Percentiles rank a stretch among this genome's conserved stretches.
phyloP scores from a whole-genome alignment of 2,113 vertebrate species.

The Phoenicopterus ruber region DNA sequence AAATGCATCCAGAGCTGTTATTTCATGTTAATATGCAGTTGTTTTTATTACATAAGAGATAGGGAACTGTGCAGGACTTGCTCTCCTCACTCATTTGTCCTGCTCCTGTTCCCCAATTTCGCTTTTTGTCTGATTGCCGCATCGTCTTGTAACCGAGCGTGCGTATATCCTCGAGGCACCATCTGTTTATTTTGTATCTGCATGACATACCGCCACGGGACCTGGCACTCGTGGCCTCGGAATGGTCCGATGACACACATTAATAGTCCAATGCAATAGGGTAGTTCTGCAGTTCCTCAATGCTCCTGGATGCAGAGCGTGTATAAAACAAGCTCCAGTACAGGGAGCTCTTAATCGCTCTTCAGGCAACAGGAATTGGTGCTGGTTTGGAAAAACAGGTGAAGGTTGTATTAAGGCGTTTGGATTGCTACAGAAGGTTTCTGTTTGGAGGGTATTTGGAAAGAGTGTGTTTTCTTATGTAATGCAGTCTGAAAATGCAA shows the following conservation, averaged over 20 bases:
- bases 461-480: not conserved
- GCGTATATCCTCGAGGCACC: not conserved
- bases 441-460: not conserved
- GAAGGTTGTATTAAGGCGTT: not conserved
- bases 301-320: not conserved
- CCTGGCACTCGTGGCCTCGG: not conserved
- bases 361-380: not conserved
- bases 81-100: not conserved
- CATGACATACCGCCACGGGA: not conserved
- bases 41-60: not conserved
- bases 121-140: not conserved
- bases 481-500: not conserved
- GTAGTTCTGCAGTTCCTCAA: not conserved
- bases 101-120: not conserved
- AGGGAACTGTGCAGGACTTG: not conserved
- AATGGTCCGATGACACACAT: not conserved
- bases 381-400: not conserved
- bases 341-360: accelerated
- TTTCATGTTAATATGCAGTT: slow-evolving; percentile 52
- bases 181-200: slow-evolving; percentile 16
- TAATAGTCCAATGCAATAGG: not conserved
- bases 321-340: not conserved
- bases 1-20: slow-evolving; percentile 23
- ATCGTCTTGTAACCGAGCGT: not conserved
- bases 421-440: not conserved